Evolutionary conservation across 2,888 invertebrate species (phyloP).

Genomic region (Cacoxenus indagator): DNA sequence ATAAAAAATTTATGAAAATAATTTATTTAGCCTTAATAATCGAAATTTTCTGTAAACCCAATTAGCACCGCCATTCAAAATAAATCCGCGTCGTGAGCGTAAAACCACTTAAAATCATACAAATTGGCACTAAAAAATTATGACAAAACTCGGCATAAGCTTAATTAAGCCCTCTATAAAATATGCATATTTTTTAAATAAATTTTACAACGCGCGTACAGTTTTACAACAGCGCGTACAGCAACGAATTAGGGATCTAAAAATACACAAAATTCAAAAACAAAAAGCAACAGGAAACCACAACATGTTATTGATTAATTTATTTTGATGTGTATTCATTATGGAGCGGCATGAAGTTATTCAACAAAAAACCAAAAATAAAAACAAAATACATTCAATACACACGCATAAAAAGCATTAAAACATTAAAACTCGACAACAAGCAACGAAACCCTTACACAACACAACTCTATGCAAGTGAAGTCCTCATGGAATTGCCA

Average conservation of each 20-base stretch:
- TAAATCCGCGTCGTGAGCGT: no score
- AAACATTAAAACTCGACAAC: neutral
- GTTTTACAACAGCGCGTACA: constrained; percentile 20
- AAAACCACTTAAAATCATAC: no score
- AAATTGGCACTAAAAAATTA: no score
- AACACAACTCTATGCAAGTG: neutral
- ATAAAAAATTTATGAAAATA: no score
- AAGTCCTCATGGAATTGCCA: neutral
- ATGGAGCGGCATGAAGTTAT: neutral
- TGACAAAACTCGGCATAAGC: no score
- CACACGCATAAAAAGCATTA: neutral
- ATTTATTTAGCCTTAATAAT: no score
- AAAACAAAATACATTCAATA: neutral
- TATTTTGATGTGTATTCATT: constrained; percentile 43
- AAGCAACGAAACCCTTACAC: neutral
- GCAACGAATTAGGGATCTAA: neutral
- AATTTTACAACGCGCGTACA: no score
- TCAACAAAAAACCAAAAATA: neutral
- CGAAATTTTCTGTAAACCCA: no score
- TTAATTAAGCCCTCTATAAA: no score
- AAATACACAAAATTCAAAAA: constrained; percentile 43
- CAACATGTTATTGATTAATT: constrained; percentile 58
- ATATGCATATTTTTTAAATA: no score
- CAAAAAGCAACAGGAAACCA: constrained; percentile 49
- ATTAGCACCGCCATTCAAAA: no score